Evolutionary conservation across 2,888 invertebrate genomes (phyloP), one percentile per base, ranked within the genome.

Genomic region (Drosophila neutralis): DNA sequence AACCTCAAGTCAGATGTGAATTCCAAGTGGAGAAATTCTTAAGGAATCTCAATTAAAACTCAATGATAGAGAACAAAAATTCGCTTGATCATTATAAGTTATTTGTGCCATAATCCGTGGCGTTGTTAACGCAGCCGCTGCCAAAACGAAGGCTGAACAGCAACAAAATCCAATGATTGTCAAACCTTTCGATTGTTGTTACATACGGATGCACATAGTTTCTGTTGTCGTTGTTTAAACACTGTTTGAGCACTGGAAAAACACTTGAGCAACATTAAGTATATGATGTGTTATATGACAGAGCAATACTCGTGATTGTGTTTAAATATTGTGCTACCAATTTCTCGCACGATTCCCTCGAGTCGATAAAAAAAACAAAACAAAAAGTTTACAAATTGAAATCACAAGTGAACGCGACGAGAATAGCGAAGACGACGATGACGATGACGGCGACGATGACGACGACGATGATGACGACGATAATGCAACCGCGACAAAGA

Each of bases 321-420:
- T 38, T 56, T 38, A 18, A 48, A 38, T 53, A 67, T 29, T n/a
- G 66, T 42, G 65, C 21, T 27, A 2, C 27, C 15, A 40, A 53
- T 42, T 40, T 36, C 21, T 66, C 54, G 67, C 67, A 40, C 38
- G 56, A 40, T 56, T 57, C 40, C 10, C 29, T 35, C 35, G 31
- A 40, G 38, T 40, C 29, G 13, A 35, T 48, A 29, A 57, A 68
- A 51, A 31, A 53, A 42, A 52, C 42, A 69, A 69, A 69, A 69
- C 69, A 69, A 69, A 69, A 69, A 48, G 45, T 40, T 38, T 38
- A 51, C 27, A 33, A 49, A 58, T 18, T 27, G 36, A 42, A 59
- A 49, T 59, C 69, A 69, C 69, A 48, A 69, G 42, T 56, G 42
- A 42, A 38, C 69, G 69, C 69, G 69, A 42, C 69, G 60, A 21